Evolutionary conservation across 2,113 vertebrate species (phyloP).

Genomic region (Lasiurus cinereus): DNA sequence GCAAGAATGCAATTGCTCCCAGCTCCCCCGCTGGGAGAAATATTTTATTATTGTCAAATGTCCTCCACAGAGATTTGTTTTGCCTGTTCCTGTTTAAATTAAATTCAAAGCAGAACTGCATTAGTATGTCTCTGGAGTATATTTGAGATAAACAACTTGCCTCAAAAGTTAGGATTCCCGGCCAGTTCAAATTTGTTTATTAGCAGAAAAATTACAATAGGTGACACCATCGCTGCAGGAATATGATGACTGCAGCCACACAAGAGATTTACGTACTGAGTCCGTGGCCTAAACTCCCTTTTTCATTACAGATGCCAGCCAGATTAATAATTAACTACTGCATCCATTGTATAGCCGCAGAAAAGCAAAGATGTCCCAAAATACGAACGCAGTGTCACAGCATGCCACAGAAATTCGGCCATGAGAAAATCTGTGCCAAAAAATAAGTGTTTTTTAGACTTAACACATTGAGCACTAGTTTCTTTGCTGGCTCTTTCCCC

Average conservation of each 20-base stretch:
- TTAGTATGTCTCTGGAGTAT: slow-evolving; percentile 89
- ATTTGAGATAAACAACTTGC: slow-evolving; percentile 89
- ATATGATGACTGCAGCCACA: slow-evolving; percentile 80
- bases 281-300: slow-evolving; percentile 79
- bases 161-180: slow-evolving; percentile 88
- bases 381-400: slow-evolving; percentile 59
- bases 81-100: slow-evolving; percentile 91
- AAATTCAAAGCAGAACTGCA: slow-evolving; percentile 89
- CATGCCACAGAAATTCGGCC: slow-evolving; percentile 71
- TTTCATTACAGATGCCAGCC: slow-evolving; percentile 83
- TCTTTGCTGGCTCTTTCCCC: too few species aligned
- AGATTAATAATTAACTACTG: slow-evolving; percentile 86
- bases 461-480: background rate
- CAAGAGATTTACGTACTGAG: slow-evolving; percentile 82
- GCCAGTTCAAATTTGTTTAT: slow-evolving; percentile 89
- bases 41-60: slow-evolving; percentile 93
- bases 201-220: slow-evolving; percentile 88
- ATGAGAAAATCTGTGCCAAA: slow-evolving; percentile 59
- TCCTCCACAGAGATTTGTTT: slow-evolving; percentile 91
- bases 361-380: slow-evolving; percentile 71
- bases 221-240: slow-evolving; percentile 85
- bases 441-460: slow-evolving; percentile 62
- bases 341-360: slow-evolving; percentile 74
- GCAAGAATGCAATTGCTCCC: slow-evolving; percentile 90
- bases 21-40: slow-evolving; percentile 93